A percentile compares a stretch with the other conserved stretches of the same genome.
phyloP scores from a whole-genome alignment of 2,113 vertebrate genomes.

The Poeciliopsis retropinna region DNA sequence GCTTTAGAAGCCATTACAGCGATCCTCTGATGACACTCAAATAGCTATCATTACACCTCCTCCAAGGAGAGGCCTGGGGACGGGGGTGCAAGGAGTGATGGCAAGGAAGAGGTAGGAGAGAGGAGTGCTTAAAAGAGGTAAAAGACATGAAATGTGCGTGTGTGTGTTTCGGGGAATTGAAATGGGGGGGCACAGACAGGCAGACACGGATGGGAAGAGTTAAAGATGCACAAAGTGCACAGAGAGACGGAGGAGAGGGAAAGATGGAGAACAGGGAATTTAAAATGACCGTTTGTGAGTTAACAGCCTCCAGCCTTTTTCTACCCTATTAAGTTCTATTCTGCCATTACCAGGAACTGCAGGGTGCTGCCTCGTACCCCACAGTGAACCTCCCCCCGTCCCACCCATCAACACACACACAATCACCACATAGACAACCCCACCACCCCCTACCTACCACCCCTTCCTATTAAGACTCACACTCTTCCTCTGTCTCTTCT shows the following conservation, averaged over 20 bases:
- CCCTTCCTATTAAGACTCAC: constrained; percentile 13
- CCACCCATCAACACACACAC: constrained; percentile 25
- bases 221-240: constrained; percentile 51
- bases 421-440: constrained; percentile 15
- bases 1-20: constrained; percentile 84
- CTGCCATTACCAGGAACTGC: constrained; percentile 81
- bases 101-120: not conserved
- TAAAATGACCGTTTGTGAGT: constrained; percentile 84
- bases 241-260: constrained; percentile 49
- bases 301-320: constrained; percentile 84
- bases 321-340: constrained; percentile 85
- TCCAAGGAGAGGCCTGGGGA: constrained; percentile 71
- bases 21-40: constrained; percentile 85
- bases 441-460: not conserved
- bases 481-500: constrained; percentile 29
- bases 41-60: constrained; percentile 87
- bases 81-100: constrained; percentile 6
- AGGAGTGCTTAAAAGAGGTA: constrained; percentile 22
- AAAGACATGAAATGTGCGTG: constrained; percentile 7
- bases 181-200: constrained; percentile 8
- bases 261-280: constrained; percentile 71
- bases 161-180: no score
- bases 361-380: constrained; percentile 71
- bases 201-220: constrained; percentile 47
- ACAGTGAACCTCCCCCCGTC: constrained; percentile 40